Evolutionary conservation across 2,888 invertebrate species (phyloP), one percentile per base, ranked within the genome.

Genomic region (Dryobota labecula): DNA sequence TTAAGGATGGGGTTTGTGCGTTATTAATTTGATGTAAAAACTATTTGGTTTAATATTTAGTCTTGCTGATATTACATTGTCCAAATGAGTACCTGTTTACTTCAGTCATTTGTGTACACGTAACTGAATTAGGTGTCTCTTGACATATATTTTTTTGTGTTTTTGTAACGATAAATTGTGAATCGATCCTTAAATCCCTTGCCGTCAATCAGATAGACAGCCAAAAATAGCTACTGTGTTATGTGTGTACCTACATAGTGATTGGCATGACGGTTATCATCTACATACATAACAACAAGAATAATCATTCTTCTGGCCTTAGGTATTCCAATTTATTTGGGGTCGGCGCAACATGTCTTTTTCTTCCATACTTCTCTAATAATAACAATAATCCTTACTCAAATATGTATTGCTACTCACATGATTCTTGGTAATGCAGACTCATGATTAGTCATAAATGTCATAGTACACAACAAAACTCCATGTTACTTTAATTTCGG

Each of bases 401-500:
- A 60, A 41, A 54, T 45, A 78, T 60, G 54, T 7, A 54, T 53
- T 36, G n/a, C 24, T 24, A n/a, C 8, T 30, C 13, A 24, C 27
- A 15, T 7, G 20, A 58, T 49, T 56, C 41, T 45, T n/a, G 5
- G 18, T 53, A 75, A 63, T 24, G 30, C 20, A 13, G n/a, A n/a
- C 24, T 62, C 57, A 58, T 30, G n/a, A n/a, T n/a, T n/a, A n/a
- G n/a, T n/a, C n/a, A n/a, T n/a, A n/a, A 61, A 49, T 6, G 6
- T 33, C 51, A 58, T 30, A 68, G 51, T 20, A 45, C 47, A 70
- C 47, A 62, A 27, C 38, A 49, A 53, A 74, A 49, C 49, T 63
- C 43, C 20, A 20, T 58, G 38, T 60, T 68, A 49, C 53, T 62
- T 58, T 57, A 69, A 73, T 69, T 63, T 58, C n/a, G 15, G n/a